Conservation (phyloP, 1,140 invertebrate genomes). For the Myzus persicae region DNA sequence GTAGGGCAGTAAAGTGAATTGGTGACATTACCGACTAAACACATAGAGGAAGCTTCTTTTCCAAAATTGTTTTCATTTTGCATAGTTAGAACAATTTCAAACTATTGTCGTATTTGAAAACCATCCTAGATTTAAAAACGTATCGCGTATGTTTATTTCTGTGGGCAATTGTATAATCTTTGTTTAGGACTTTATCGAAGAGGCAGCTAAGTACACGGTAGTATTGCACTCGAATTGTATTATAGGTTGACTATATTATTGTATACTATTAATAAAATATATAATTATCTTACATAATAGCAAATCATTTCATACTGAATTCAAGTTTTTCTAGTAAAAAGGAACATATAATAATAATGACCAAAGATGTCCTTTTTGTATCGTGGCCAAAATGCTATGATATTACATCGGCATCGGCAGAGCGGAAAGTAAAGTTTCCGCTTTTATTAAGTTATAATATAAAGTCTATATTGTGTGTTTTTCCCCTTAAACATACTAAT, state of each 20-base stretch:
- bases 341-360: background rate
- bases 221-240: too few species aligned
- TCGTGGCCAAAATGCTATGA: background rate
- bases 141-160: background rate
- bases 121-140: background rate
- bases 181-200: background rate
- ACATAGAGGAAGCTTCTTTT: background rate
- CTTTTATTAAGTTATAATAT: background rate
- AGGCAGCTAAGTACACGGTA: background rate
- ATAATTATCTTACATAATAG: too few species aligned
- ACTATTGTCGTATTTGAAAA: background rate
- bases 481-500: background rate
- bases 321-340: background rate
- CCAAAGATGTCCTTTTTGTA: background rate
- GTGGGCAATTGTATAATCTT: background rate
- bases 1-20: background rate
- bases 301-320: background rate
- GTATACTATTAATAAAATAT: background rate
- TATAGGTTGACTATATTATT: background rate
- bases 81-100: background rate
- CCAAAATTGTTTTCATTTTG: background rate
- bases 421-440: background rate
- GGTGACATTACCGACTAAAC: background rate
- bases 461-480: background rate
- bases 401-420: background rate